Evolutionary conservation across 2,113 vertebrate species (phyloP).

Genomic region (Hydrolagus affinis): DNA sequence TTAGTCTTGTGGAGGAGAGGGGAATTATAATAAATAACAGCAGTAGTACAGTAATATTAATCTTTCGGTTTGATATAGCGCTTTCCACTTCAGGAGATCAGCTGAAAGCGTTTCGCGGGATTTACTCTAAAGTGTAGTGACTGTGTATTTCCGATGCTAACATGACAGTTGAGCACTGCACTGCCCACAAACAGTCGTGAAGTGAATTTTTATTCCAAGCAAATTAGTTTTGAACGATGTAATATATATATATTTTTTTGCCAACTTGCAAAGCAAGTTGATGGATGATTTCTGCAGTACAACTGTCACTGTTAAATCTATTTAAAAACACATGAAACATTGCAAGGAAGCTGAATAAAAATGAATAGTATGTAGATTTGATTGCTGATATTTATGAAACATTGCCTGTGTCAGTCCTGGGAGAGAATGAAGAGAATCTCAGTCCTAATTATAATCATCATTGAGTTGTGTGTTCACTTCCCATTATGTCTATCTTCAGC

Average conservation of each 20-base stretch:
- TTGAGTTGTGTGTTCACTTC: not conserved
- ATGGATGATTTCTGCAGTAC: slow-evolving; percentile 4
- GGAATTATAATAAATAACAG: too few relatives aligned
- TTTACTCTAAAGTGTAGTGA: too few relatives aligned
- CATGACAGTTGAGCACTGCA: too few relatives aligned
- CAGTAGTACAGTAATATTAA: too few relatives aligned
- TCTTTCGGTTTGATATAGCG: too few relatives aligned
- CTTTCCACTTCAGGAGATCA: too few relatives aligned
- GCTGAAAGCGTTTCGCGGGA: too few relatives aligned
- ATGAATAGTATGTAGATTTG: not conserved
- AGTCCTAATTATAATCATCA: not conserved
- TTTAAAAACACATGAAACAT: not conserved
- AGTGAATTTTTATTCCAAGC: not conserved
- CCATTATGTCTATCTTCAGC: not conserved
- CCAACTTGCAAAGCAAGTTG: not conserved
- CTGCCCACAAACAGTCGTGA: too few relatives aligned
- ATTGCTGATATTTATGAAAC: not conserved
- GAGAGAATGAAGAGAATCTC: not conserved
- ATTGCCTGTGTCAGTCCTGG: not conserved
- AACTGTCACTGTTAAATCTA: not conserved
- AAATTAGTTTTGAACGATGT: not conserved
- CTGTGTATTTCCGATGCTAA: too few relatives aligned
- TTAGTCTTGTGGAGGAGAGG: too few relatives aligned
- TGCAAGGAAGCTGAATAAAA: not conserved
- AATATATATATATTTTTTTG: not conserved